These are phyloP conservation scores for Epinotia brunnichana DNA, from an alignment of 2,888 invertebrate species.

Conservation along the genomic window DNA sequence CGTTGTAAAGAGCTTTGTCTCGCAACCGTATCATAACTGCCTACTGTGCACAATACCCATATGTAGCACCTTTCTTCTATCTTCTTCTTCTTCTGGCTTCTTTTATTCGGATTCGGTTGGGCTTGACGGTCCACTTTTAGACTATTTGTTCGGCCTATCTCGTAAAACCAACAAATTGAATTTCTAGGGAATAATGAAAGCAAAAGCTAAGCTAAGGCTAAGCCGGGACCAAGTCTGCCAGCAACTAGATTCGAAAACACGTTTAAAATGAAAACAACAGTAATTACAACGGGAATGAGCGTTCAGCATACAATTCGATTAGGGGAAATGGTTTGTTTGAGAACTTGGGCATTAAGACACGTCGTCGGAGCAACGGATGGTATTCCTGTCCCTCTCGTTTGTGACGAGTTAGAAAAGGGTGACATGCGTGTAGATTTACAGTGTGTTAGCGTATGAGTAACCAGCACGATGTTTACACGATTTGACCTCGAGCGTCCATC, in stretches of 20 bases:
- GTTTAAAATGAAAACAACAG: not conserved
- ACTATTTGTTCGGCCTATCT: not conserved
- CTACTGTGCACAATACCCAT: too few species aligned
- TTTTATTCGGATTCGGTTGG: too few species aligned
- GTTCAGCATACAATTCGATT: slow-evolving; percentile 4
- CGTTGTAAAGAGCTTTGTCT: too few species aligned
- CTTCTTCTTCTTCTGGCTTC: too few species aligned
- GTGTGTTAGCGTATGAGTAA: slow-evolving; percentile 2
- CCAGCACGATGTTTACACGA: slow-evolving; percentile 23
- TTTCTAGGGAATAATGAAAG: not conserved
- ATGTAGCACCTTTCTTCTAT: too few species aligned
- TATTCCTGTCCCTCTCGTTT: not conserved
- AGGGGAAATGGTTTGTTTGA: slow-evolving; percentile 3
- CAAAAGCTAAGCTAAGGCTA: not conserved
- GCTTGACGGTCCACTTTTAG: too few species aligned
- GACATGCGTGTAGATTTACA: slow-evolving; percentile 5
- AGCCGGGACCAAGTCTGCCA: not conserved
- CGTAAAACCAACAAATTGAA: not conserved
- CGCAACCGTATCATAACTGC: too few species aligned
- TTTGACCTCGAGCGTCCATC: slow-evolving; percentile 30
- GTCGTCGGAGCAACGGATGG: not conserved
- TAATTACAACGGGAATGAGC: slow-evolving; percentile 11
- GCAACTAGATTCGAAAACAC: not conserved
- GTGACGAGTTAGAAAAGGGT: not conserved
- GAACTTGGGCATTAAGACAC: not conserved